phyloP scores from a whole-genome alignment of 1,140 invertebrate genomes.

The Conus betulinus region DNA sequence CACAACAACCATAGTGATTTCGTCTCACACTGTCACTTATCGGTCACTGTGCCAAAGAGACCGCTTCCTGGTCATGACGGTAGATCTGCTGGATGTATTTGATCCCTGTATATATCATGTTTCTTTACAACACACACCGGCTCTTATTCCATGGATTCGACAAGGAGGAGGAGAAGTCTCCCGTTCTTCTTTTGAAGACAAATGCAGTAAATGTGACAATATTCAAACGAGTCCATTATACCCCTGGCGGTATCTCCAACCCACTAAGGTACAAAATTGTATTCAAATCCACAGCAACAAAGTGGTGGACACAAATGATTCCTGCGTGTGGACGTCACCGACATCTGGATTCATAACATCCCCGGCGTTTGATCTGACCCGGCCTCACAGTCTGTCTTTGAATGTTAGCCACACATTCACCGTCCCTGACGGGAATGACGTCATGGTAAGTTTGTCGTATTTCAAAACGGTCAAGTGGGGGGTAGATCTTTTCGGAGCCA shows the following conservation, averaged over 20 bases:
- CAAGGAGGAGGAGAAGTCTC: not conserved
- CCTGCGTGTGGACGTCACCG: not conserved
- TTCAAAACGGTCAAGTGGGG: not conserved
- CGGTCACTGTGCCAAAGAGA: no score
- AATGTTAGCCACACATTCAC: not conserved
- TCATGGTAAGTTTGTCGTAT: not conserved
- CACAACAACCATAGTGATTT: no score
- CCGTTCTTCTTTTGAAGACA: not conserved
- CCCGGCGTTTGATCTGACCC: not conserved
- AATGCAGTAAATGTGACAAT: not conserved
- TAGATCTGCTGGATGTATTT: no score
- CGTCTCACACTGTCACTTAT: no score
- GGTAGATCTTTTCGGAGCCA: no score
- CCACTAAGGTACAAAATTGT: not conserved
- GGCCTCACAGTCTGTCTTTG: not conserved
- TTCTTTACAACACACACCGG: no score
- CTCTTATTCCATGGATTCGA: no score
- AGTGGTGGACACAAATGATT: not conserved
- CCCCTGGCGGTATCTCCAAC: no score
- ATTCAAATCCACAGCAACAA: not conserved
- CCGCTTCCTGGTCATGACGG: no score
- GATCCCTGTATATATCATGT: no score
- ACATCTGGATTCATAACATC: not conserved
- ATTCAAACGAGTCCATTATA: no score
- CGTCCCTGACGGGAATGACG: not conserved